phyloP scores from a whole-genome alignment of 2,888 invertebrate species.

The Nomada ruficornis region DNA sequence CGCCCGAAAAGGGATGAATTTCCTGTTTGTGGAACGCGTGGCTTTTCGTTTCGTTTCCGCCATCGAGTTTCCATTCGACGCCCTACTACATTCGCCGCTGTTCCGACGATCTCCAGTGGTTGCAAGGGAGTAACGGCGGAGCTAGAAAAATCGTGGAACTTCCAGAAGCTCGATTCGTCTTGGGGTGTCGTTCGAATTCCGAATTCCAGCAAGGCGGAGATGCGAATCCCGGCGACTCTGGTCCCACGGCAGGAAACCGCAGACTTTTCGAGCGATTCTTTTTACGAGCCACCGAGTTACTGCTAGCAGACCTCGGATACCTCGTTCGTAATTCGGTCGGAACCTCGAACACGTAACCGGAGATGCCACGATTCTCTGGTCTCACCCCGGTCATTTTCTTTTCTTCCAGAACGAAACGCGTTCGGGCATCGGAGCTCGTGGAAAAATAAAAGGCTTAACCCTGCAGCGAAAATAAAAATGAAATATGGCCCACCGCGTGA shows the following conservation, averaged over 20 bases:
- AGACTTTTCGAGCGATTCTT: conserved; percentile 55
- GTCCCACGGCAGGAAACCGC: conserved; percentile 38
- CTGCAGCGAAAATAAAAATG: no score
- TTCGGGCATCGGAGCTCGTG: no score
- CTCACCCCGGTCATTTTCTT: neutral
- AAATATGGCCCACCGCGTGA: no score
- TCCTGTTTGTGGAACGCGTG: neutral
- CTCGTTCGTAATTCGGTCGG: conserved; percentile 51
- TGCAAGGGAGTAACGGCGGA: neutral
- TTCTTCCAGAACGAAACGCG: no score
- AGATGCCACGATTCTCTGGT: conserved; percentile 1
- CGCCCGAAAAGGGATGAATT: neutral
- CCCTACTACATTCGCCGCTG: neutral
- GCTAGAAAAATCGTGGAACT: neutral
- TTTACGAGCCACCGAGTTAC: conserved; percentile 59
- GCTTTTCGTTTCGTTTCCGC: neutral
- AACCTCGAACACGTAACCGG: conserved; percentile 46
- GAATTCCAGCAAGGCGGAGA: neutral
- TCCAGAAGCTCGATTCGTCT: neutral
- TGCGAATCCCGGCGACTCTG: conserved; percentile 13
- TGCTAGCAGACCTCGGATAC: conserved; percentile 39
- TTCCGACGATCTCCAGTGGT: neutral
- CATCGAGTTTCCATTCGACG: neutral
- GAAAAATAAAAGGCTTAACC: no score
- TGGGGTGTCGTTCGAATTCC: conserved; percentile 17